Evolutionary conservation across 2,888 invertebrate genomes (phyloP).

Genomic region (Lobophora halterata): DNA sequence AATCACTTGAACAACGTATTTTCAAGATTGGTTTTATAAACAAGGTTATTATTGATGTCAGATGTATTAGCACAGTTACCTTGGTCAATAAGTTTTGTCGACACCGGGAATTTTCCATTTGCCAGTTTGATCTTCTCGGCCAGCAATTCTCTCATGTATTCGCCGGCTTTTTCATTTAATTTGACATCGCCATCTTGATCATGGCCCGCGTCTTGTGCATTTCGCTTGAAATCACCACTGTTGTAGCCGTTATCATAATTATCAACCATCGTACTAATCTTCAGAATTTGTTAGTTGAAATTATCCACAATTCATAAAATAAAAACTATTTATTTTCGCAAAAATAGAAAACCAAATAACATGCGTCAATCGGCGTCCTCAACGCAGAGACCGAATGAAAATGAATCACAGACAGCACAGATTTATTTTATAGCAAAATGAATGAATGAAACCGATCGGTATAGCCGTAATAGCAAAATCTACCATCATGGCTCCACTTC

Average conservation of each 20-base stretch:
- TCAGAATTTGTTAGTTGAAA: slow-evolving; percentile 8
- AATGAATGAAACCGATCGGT: slow-evolving; percentile 10
- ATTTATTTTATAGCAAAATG: too few relatives aligned
- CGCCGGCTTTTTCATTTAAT: slow-evolving; percentile 86
- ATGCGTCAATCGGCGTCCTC: slow-evolving; percentile 22
- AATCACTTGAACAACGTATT: too few relatives aligned
- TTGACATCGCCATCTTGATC: slow-evolving; percentile 80
- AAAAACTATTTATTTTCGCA: background rate
- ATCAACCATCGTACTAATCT: slow-evolving; percentile 49
- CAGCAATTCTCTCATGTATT: slow-evolving; percentile 88
- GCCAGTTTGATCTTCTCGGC: slow-evolving; percentile 86
- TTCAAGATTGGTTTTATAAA: too few relatives aligned
- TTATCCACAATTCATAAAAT: slow-evolving; percentile 3
- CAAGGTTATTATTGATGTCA: too few relatives aligned
- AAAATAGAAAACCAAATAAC: slow-evolving; percentile 9
- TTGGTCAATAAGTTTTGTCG: slow-evolving; percentile 82
- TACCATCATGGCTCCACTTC: too few relatives aligned
- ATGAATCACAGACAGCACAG: too few relatives aligned
- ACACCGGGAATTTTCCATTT: slow-evolving; percentile 85
- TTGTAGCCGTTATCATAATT: slow-evolving; percentile 71
- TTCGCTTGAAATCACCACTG: slow-evolving; percentile 73
- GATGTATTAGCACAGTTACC: background rate
- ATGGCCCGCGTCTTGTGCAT: slow-evolving; percentile 59
- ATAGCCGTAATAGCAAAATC: too few relatives aligned
- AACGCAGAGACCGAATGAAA: slow-evolving; percentile 2